Evolutionary conservation across 1,140 invertebrate genomes (phyloP), one percentile per base, ranked within the genome.

Genomic region (Drosophila ohnishii): DNA sequence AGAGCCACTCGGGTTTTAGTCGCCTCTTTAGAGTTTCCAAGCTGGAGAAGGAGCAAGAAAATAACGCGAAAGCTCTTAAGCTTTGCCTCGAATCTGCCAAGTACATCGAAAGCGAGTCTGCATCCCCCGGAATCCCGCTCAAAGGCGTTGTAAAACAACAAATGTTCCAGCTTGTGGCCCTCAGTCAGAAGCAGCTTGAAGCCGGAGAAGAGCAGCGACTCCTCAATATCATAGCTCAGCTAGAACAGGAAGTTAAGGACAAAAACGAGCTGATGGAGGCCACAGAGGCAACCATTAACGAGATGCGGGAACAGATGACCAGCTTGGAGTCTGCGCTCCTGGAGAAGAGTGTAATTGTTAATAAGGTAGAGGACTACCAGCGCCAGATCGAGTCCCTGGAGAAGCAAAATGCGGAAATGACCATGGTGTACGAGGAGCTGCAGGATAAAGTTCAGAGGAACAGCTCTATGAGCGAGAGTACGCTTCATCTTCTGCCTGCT

Each of bases 261-360:
- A 87, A 90, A 44, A 79, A 64, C 51, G 16, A 37, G 1, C 28
- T 90, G 0, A 55, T 90, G n/a, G 78, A 80, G 4, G 61, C 66
- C 34, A 84, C 79, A 14, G 86, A 86, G 48, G 44, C 63, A 6
- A 82, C 48, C 10, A 70, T 88, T 0, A 76, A 79, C 3, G 84
- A 90, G 28, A 83, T 90, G 84, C 71, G 75, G 3, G 79, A 83
- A 3, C 84, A 90, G 19, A 86, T 89, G 65, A 76, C 50, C 13
- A 59, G 6, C 14, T 50, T 90, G 2, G 70, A 90, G 30, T 78
- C 73, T 2, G 88, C 73, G 5, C 64, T 90, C 0, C 44, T 83
- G 1, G 88, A 90, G 22, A 90, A 90, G 57, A 90, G 84, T 2
- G 55, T 90, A 10, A 88, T 90, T 45, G 78, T 84, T 4, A 83